Evolutionary conservation across 2,888 invertebrate species (phyloP), one percentile per base, ranked within the genome.

Genomic region (Amiota minor): DNA sequence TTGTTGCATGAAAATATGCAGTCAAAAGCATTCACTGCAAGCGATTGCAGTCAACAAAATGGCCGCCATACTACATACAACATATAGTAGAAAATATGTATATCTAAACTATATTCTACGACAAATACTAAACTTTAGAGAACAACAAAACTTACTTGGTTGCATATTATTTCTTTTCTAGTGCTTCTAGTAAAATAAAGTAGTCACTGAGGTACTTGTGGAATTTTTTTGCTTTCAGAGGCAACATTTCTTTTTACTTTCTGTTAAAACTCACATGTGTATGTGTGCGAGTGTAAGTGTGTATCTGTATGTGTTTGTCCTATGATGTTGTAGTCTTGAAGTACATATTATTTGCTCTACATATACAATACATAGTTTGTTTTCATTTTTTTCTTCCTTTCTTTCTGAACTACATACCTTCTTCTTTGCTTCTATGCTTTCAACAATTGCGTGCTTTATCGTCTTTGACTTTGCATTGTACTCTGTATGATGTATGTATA

Each of bases 131-230:
- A n/a, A n/a, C n/a, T n/a, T n/a, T n/a, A 14, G 12, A 16, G 1
- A 59, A 11, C 18, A 20, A 59, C 20, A 14, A 59, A 62, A 23
- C 35, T 23, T 10, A 18, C 10, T 35, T 62, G 16, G 20, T 61
- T 61, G 2, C 20, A 18, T 61, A 12, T 6, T 61, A 14, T 23
- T 10, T 23, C 20, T 61, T 61, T 61, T 61, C 23, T 23, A 61
- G 11, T 61, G 61, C n/a, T 18, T 56, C 18, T 56, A 10, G 56
- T 61, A 45, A 62, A 62, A 72, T 76, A 74, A 76, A 77, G 74
- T 74, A 83, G 77, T 77, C 77, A 72, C 74, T 76, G 70, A 78
- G 20, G 81, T 77, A 77, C 82, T 80, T 76, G 74, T 73, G 75
- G 76, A 78, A 81, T 83, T 81, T 76, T 77, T 78, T 75, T 77